phyloP scores from a whole-genome alignment of 2,113 vertebrate species.

The Sapajus apella region DNA sequence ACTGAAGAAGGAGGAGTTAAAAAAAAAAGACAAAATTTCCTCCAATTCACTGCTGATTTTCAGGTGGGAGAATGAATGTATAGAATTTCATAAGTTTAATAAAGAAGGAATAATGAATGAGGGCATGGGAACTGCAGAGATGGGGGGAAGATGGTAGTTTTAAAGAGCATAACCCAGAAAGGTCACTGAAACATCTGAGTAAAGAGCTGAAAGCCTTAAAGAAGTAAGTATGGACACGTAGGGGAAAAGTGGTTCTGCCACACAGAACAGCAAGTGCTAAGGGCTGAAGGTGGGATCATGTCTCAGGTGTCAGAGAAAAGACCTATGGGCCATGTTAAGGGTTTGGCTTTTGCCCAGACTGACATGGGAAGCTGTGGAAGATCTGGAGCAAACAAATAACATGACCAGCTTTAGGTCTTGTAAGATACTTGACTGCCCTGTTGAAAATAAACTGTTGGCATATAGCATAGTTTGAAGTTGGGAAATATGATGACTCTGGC shows the following conservation, averaged over 20 bases:
- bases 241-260: background rate
- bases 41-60: slow-evolving; percentile 19
- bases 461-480: background rate
- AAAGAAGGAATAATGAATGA: background rate
- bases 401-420: background rate
- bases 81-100: background rate
- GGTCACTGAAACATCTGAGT: background rate
- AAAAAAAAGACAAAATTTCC: background rate
- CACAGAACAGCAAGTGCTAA: background rate
- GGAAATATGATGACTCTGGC: too few species aligned
- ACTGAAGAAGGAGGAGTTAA: background rate
- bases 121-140: background rate
- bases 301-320: background rate
- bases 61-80: background rate
- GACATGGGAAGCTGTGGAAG: background rate
- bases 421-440: background rate
- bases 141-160: background rate
- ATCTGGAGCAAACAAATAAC: background rate
- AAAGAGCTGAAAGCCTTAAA: background rate
- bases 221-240: background rate
- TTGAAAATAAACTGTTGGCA: background rate
- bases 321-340: too few species aligned
- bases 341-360: background rate
- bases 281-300: background rate
- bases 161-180: background rate